These are phyloP conservation scores for Neodiprion lecontei DNA, from an alignment of 1,140 invertebrate genomes.

Conservation along the genomic window DNA sequence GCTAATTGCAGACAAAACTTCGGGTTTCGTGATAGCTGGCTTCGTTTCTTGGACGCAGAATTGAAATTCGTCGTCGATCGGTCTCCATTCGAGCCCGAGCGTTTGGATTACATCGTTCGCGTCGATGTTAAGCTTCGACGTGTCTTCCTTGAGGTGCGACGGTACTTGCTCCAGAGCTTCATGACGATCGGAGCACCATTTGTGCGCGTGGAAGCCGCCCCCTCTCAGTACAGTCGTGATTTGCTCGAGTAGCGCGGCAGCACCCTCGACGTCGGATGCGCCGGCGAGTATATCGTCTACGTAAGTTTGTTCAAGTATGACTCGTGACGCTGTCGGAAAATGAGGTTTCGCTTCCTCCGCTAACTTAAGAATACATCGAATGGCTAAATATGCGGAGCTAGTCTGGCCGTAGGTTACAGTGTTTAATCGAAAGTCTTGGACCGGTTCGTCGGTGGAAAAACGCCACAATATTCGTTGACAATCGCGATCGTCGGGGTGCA, in stretches of 20 bases:
- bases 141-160: not conserved
- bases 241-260: not conserved
- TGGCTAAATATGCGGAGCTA: constrained; percentile 29
- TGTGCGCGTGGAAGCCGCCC: constrained; percentile 20
- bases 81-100: not conserved
- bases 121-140: not conserved
- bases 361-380: constrained; percentile 23
- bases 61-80: not conserved
- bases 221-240: constrained; percentile 9
- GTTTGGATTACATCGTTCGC: not conserved
- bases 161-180: not conserved
- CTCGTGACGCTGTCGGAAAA: constrained; percentile 12
- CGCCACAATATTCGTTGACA: constrained; percentile 35
- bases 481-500: not conserved
- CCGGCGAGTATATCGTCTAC: constrained; percentile 32
- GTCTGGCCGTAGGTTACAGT: constrained; percentile 33
- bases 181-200: constrained; percentile 6
- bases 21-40: constrained; percentile 20
- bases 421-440: constrained; percentile 37
- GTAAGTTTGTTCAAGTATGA: constrained; percentile 24
- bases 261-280: not conserved
- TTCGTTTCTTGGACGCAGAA: constrained; percentile 9
- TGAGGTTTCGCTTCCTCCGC: constrained; percentile 15
- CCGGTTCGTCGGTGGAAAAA: constrained; percentile 15
- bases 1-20: constrained; percentile 25